These are phyloP conservation scores for Oxyscelio sp. DNA, from an alignment of 2,888 invertebrate genomes.

Conservation along the genomic window DNA sequence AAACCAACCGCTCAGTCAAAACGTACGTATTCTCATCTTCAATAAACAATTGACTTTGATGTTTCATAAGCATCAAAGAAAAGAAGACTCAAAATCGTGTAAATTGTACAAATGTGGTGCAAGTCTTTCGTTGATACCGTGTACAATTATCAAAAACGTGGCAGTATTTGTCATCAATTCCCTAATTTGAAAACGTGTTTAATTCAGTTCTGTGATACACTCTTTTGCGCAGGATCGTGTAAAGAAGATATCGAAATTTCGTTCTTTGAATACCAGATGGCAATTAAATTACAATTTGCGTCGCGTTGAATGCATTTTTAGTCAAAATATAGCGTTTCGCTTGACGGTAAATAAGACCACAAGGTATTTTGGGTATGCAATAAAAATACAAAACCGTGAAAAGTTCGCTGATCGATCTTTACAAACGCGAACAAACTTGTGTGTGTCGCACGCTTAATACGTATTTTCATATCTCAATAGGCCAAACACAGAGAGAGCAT, in stretches of 20 bases:
- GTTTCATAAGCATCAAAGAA: slow-evolving; percentile 14
- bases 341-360: slow-evolving; percentile 6
- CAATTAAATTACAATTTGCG: background rate
- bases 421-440: slow-evolving; percentile 35
- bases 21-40: background rate
- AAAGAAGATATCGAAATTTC: no score
- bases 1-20: background rate
- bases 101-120: background rate
- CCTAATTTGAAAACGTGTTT: background rate
- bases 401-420: slow-evolving; percentile 17
- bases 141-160: slow-evolving; percentile 16
- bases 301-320: background rate
- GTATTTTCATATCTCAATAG: slow-evolving; percentile 75
- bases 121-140: background rate
- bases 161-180: slow-evolving; percentile 19
- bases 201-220: background rate
- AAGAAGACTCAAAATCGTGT: slow-evolving; percentile 8
- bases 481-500: slow-evolving; percentile 79
- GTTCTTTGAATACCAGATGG: background rate
- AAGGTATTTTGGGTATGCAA: slow-evolving; percentile 31
- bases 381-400: slow-evolving; percentile 25
- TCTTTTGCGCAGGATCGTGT: slow-evolving; percentile 19
- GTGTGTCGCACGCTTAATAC: slow-evolving; percentile 74
- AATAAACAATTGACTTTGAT: slow-evolving; percentile 16
- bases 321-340: slow-evolving; percentile 6